Evolutionary conservation across 1,140 invertebrate species (phyloP).

Genomic region (Pseudachorutes palmiensis): DNA sequence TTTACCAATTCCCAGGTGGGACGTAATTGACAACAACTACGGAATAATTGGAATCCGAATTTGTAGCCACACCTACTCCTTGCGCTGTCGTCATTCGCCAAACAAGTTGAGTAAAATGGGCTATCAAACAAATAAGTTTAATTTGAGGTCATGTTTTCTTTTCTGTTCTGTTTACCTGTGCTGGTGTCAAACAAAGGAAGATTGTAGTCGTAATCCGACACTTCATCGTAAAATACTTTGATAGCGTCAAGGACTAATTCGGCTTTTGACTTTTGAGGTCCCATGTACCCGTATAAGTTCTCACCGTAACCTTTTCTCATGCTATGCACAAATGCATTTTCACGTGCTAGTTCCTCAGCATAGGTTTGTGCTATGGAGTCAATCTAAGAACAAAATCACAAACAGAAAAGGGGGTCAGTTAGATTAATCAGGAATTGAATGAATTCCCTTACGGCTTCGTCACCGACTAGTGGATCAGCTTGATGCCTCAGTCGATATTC

Average conservation of each 20-base stretch:
- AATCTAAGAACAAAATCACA: neutral
- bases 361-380: neutral
- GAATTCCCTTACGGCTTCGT: neutral
- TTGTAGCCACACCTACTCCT: neutral
- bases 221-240: neutral
- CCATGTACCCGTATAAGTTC: neutral
- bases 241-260: neutral
- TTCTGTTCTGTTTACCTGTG: neutral
- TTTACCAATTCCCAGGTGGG: constrained; percentile 6
- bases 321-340: neutral
- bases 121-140: too few relatives aligned
- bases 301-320: neutral
- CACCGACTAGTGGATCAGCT: neutral
- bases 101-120: constrained; percentile 5
- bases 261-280: neutral
- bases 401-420: neutral
- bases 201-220: constrained; percentile 3
- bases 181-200: neutral
- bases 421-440: neutral
- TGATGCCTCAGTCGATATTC: neutral
- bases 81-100: neutral
- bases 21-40: constrained; percentile 4
- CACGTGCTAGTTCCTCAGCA: neutral
- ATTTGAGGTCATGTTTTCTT: neutral
- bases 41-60: neutral